These are phyloP conservation scores for Atta texana DNA, from an alignment of 1,140 invertebrate genomes.

Conservation along the genomic window DNA sequence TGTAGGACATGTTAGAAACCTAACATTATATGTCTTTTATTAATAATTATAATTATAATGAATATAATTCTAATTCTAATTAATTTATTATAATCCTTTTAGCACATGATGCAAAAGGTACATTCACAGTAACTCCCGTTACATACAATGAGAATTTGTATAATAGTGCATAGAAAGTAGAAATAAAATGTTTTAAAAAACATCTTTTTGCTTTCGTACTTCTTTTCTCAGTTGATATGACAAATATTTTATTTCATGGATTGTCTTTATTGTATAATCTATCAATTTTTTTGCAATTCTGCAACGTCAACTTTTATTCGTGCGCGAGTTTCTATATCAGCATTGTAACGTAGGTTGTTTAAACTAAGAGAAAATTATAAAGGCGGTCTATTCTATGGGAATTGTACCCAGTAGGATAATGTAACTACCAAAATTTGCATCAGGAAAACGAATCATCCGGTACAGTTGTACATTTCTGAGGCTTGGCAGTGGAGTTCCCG, in stretches of 20 bases:
- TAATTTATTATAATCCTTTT: too few species aligned
- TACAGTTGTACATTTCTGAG: constrained; percentile 8
- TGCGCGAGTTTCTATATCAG: background rate
- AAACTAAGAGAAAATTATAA: constrained; percentile 24
- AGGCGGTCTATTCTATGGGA: background rate
- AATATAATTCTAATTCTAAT: too few species aligned
- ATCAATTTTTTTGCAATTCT: background rate
- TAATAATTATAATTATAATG: too few species aligned
- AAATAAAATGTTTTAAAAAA: too few species aligned
- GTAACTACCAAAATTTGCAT: constrained; percentile 20
- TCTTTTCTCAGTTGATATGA: background rate
- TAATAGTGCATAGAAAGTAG: too few species aligned
- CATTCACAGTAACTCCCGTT: too few species aligned
- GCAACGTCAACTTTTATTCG: background rate
- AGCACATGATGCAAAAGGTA: too few species aligned
- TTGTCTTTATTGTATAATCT: background rate
- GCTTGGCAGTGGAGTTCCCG: constrained; percentile 39
- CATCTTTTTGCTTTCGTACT: too few species aligned
- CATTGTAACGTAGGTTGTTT: background rate
- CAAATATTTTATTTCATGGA: background rate
- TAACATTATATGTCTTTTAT: too few species aligned
- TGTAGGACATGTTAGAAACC: too few species aligned
- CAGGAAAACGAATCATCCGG: constrained; percentile 18
- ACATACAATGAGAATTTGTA: too few species aligned
- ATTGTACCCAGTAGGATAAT: background rate